Percentiles rank a stretch among this genome's conserved stretches.
These are phyloP conservation scores for Agrenia bidenticulata DNA, from an alignment of 2,888 invertebrate species.

Conservation along the genomic window DNA sequence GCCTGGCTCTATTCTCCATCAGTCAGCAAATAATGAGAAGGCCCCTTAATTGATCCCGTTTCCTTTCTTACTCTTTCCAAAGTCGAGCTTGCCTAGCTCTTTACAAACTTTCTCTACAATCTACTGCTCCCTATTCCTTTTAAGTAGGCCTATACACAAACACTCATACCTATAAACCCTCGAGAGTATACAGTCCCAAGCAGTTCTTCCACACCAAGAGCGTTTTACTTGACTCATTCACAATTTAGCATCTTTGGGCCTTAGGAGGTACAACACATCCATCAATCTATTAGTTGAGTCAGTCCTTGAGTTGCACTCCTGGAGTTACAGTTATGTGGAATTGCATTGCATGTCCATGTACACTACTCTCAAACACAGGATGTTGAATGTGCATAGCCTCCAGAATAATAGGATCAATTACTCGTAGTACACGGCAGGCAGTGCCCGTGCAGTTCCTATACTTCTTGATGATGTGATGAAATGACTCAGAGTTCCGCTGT, in stretches of 20 bases:
- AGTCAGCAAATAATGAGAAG: constrained; percentile 48
- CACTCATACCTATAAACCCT: too few relatives aligned
- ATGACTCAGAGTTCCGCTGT: too few relatives aligned
- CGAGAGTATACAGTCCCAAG: too few relatives aligned
- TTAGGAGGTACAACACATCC: background rate
- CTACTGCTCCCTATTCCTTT: too few relatives aligned
- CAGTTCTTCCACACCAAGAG: background rate
- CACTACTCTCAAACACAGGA: background rate
- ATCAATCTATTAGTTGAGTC: background rate
- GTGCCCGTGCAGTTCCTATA: background rate
- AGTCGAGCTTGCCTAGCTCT: too few relatives aligned
- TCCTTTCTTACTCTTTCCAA: constrained; percentile 13
- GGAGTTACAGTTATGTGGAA: background rate
- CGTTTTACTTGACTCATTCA: background rate
- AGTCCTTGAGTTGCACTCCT: background rate
- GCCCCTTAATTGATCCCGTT: constrained; percentile 44
- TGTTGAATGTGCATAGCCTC: constrained; percentile 11
- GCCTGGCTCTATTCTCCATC: constrained; percentile 17
- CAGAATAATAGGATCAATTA: constrained; percentile 4
- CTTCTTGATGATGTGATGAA: constrained; percentile 7
- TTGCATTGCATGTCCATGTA: background rate
- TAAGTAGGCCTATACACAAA: too few relatives aligned
- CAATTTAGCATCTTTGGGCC: background rate
- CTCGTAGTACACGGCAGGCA: background rate
- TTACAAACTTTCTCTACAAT: too few relatives aligned